A percentile compares a stretch with the other conserved stretches of the same genome.
Conservation (phyloP, 2,888 invertebrate species). For the Polia nebulosa region DNA sequence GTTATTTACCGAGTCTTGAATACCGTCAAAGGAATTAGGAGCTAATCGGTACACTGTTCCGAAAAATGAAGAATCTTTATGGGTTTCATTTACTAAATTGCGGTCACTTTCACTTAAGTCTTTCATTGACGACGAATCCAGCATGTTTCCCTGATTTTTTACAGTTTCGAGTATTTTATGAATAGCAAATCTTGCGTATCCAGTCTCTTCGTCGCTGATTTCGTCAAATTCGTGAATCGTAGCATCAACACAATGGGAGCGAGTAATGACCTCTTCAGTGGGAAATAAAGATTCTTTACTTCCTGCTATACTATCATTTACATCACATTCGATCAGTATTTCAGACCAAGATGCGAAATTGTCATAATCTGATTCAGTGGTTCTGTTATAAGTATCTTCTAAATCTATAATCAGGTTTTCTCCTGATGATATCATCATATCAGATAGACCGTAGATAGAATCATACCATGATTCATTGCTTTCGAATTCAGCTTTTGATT, state of each 20-base stretch:
- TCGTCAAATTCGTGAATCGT: constrained; percentile 74
- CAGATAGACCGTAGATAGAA: constrained; percentile 83
- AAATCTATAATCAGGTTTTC: constrained; percentile 35
- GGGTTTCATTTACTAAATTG: constrained; percentile 58
- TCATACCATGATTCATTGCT: constrained; percentile 82
- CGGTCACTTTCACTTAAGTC: constrained; percentile 73
- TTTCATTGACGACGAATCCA: constrained; percentile 85
- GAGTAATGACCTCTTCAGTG: constrained; percentile 78
- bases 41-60: constrained; percentile 80
- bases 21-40: constrained; percentile 71
- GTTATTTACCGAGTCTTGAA: constrained; percentile 79
- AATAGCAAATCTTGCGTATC: constrained; percentile 82
- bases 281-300: constrained; percentile 69
- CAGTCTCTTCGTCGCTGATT: constrained; percentile 70
- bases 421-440: constrained; percentile 64
- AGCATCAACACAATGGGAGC: constrained; percentile 71
- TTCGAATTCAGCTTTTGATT: constrained; percentile 70
- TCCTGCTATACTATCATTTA: constrained; percentile 72
- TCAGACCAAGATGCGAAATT: constrained; percentile 81
- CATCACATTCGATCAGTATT: constrained; percentile 76
- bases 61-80: constrained; percentile 70
- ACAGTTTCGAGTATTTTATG: constrained; percentile 83
- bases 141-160: constrained; percentile 75
- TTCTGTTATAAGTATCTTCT: constrained; percentile 35
- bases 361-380: constrained; percentile 63